phyloP scores from a whole-genome alignment of 2,888 invertebrate genomes.

The Empis stercorea region DNA sequence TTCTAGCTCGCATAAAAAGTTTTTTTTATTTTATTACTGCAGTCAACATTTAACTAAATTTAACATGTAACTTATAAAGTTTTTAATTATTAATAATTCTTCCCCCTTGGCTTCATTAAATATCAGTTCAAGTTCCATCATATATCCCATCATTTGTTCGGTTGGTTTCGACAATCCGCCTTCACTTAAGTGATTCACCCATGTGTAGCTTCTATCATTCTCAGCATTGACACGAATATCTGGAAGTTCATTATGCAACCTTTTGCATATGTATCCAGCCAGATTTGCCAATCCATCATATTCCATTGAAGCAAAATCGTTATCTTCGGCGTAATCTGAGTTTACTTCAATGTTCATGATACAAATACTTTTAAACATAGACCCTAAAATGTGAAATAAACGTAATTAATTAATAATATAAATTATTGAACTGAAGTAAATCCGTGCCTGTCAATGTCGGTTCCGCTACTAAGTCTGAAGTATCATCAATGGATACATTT shows the following conservation, averaged over 20 bases:
- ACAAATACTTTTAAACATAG: no score
- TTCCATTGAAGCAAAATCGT: background rate
- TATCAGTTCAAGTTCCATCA: conserved; percentile 1
- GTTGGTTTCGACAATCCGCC: conserved; percentile 10
- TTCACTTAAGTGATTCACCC: conserved; percentile 9
- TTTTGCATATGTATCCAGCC: conserved; percentile 9
- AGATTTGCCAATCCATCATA: conserved; percentile 11
- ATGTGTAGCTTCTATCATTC: conserved; percentile 3
- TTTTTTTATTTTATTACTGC: no score
- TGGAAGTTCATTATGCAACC: conserved; percentile 1
- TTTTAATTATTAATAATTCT: background rate
- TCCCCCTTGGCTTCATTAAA: conserved; percentile 5
- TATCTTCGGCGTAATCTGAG: no score
- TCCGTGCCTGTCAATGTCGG: no score
- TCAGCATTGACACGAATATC: background rate
- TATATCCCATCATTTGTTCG: conserved; percentile 1
- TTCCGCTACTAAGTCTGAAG: no score
- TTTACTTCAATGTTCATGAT: no score
- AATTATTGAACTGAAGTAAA: no score
- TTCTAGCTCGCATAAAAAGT: no score
- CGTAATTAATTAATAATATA: no score
- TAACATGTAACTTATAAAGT: conserved; percentile 2
- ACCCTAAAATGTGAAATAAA: no score
- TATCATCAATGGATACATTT: no score
- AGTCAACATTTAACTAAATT: no score